phyloP scores from a whole-genome alignment of 2,888 invertebrate species.

The Mystacides longicornis region DNA sequence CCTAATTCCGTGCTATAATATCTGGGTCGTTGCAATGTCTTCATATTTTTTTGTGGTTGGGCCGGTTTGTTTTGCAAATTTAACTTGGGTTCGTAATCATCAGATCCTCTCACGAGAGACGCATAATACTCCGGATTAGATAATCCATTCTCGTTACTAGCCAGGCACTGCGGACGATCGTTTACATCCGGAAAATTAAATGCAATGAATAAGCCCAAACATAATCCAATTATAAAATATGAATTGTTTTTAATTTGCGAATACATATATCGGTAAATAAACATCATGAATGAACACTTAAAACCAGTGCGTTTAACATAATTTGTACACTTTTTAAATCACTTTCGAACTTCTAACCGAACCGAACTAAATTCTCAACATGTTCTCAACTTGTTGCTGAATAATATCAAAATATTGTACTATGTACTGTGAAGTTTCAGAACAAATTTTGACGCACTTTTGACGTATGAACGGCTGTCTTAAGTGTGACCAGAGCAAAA shows the following conservation, averaged over 20 bases:
- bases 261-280: constrained; percentile 43
- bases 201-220: constrained; percentile 49
- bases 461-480: too few species aligned
- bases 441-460: too few species aligned
- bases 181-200: constrained; percentile 43
- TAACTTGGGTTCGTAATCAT: constrained; percentile 40
- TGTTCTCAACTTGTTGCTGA: too few species aligned
- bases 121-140: background rate
- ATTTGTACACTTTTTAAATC: too few species aligned
- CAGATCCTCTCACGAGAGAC: constrained; percentile 22
- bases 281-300: constrained; percentile 9
- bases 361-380: too few species aligned
- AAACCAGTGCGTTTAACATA: background rate
- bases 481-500: too few species aligned
- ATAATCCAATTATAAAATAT: constrained; percentile 50
- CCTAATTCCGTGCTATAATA: constrained; percentile 95
- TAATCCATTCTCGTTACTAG: constrained; percentile 16
- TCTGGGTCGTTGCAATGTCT: constrained; percentile 64
- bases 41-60: constrained; percentile 18
- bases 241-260: constrained; percentile 50
- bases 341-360: too few species aligned
- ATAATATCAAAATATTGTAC: too few species aligned
- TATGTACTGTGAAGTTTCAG: too few species aligned
- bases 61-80: constrained; percentile 19
- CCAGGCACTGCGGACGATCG: background rate